Evolutionary conservation across 2,797 vertebrate genomes (phyloP).

Genomic region (Chrosomus eos): DNA sequence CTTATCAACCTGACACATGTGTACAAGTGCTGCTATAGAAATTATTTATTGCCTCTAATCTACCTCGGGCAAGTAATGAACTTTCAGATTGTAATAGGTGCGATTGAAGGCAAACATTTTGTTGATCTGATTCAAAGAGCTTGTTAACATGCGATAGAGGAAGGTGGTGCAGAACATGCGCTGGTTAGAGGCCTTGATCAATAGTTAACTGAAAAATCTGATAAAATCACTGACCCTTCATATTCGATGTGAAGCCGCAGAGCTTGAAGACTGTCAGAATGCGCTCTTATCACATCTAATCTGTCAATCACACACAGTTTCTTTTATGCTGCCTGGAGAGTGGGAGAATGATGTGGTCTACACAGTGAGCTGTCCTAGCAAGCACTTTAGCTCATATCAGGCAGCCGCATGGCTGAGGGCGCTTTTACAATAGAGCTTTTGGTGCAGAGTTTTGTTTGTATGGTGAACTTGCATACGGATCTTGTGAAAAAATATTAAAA

Average conservation of each 20-base stretch:
- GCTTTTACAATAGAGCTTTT: conserved; percentile 12
- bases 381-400: conserved; percentile 7
- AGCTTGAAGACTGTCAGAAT: conserved; percentile 19
- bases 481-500: neutral
- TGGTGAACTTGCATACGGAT: neutral
- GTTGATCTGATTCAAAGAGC: conserved; percentile 11
- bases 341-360: neutral
- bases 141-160: conserved; percentile 18
- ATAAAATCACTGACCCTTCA: neutral
- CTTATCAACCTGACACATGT: conserved; percentile 42
- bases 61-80: conserved; percentile 22
- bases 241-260: neutral
- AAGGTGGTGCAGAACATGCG: neutral
- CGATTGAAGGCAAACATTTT: neutral
- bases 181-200: conserved; percentile 34
- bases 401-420: neutral
- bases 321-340: neutral
- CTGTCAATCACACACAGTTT: neutral
- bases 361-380: neutral
- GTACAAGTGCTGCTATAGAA: conserved; percentile 29
- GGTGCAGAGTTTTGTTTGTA: neutral
- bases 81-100: conserved; percentile 20
- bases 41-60: conserved; percentile 43
- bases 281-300: conserved; percentile 1
- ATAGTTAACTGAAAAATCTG: conserved; percentile 8